Evolutionary conservation across 2,888 invertebrate species (phyloP).

Genomic region (Gryllus longicercus): DNA sequence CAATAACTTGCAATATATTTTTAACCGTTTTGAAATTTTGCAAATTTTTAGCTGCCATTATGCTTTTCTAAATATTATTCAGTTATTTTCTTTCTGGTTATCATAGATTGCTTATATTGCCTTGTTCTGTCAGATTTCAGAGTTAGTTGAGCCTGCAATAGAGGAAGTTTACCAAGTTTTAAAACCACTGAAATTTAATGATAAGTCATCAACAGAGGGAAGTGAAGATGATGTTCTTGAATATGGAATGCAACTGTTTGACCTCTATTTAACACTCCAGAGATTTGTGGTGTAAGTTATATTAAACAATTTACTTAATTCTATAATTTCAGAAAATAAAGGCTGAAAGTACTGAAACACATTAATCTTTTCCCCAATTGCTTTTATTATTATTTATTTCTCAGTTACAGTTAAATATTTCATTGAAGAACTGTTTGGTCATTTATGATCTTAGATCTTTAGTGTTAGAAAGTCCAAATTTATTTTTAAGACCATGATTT

Average conservation of each 20-base stretch:
- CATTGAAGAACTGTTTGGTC: constrained; percentile 44
- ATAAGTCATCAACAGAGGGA: constrained; percentile 34
- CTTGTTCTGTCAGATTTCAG: constrained; percentile 47
- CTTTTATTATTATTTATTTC: neutral
- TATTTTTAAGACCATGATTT: too few species aligned
- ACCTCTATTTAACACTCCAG: constrained; percentile 85
- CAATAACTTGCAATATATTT: neutral
- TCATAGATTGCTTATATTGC: too few species aligned
- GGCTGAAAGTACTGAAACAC: too few species aligned
- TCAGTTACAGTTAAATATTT: constrained; percentile 28
- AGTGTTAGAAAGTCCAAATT: too few species aligned
- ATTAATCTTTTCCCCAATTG: too few species aligned
- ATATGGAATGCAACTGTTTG: constrained; percentile 86
- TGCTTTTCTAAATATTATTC: neutral
- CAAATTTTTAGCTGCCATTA: too few species aligned
- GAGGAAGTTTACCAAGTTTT: constrained; percentile 71
- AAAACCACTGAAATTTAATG: constrained; percentile 57
- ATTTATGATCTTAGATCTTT: too few species aligned
- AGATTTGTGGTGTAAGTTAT: constrained; percentile 70
- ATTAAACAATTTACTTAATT: too few species aligned
- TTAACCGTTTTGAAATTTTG: neutral
- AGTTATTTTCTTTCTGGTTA: too few species aligned
- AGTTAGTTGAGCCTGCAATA: constrained; percentile 67
- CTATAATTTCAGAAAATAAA: too few species aligned
- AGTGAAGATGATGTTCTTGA: constrained; percentile 64